phyloP scores from a whole-genome alignment of 1,140 invertebrate species.

The Drosophila rhopaloa region DNA sequence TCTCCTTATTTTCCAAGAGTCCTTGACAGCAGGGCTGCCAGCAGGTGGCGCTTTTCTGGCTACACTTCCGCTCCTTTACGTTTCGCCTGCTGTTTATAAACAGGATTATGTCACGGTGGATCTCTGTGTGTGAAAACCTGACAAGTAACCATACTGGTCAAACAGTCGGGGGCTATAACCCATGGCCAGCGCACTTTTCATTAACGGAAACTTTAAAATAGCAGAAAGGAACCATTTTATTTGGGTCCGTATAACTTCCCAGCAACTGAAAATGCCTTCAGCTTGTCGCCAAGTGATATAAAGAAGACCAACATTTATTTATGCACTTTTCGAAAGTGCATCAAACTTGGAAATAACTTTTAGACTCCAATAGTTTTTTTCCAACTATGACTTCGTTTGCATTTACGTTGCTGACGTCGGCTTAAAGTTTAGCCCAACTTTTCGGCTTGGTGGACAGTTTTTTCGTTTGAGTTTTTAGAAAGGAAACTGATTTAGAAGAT shows the following conservation, averaged over 20 bases:
- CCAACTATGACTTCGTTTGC: constrained; percentile 31
- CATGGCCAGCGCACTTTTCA: constrained; percentile 5
- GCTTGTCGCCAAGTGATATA: constrained; percentile 1
- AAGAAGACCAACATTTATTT: constrained; percentile 34
- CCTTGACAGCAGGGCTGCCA: constrained; percentile 2
- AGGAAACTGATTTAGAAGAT: constrained; percentile 62
- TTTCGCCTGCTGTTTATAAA: constrained; percentile 14
- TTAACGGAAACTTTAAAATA: constrained; percentile 20
- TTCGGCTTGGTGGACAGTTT: constrained; percentile 62
- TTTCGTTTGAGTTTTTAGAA: constrained; percentile 39
- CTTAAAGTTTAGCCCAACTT: constrained; percentile 61
- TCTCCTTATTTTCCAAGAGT: neutral
- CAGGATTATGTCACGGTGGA: constrained; percentile 17
- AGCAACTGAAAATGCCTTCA: constrained; percentile 8
- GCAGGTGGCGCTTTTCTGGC: constrained; percentile 26
- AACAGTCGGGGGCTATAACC: no score
- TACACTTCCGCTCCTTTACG: constrained; percentile 26
- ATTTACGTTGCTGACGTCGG: constrained; percentile 52
- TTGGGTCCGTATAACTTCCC: constrained; percentile 13
- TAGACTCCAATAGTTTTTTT: constrained; percentile 25
- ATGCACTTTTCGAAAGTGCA: constrained; percentile 51
- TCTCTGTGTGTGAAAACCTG: neutral
- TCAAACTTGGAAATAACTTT: constrained; percentile 61
- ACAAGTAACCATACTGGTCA: constrained; percentile 13
- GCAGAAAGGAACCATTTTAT: neutral